These are phyloP conservation scores for Microcebus jonahi DNA, from an alignment of 2,113 vertebrate species.

Conservation along the genomic window DNA sequence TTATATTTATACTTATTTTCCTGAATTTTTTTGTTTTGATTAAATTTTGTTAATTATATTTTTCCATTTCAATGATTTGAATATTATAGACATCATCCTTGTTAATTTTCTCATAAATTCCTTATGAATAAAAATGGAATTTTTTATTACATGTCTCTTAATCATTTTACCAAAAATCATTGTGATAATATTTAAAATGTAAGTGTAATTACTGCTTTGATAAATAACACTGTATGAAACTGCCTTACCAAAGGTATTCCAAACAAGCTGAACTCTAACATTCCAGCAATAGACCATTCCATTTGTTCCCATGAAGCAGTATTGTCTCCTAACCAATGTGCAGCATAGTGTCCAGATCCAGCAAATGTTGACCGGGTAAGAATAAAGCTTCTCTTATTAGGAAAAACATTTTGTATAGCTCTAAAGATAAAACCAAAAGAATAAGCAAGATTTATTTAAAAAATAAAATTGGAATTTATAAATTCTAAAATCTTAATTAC, in stretches of 20 bases:
- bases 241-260: slow-evolving; percentile 94
- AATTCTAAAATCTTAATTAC: background rate
- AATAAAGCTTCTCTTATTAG: slow-evolving; percentile 90
- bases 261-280: slow-evolving; percentile 96
- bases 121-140: background rate
- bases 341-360: slow-evolving; percentile 91
- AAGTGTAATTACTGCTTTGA: background rate
- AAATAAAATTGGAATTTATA: background rate
- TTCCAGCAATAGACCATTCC: slow-evolving; percentile 95
- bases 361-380: slow-evolving; percentile 95
- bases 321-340: slow-evolving; percentile 98
- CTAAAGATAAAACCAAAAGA: slow-evolving; percentile 82
- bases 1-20: background rate
- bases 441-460: background rate
- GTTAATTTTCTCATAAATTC: background rate
- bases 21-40: background rate
- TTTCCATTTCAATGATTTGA: background rate
- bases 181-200: background rate
- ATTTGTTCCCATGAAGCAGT: slow-evolving; percentile 96
- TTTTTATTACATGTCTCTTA: background rate
- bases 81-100: background rate
- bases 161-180: background rate
- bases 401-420: slow-evolving; percentile 88
- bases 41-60: background rate
- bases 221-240: background rate